Evolutionary conservation across 2,888 invertebrate species (phyloP).

Genomic region (Hyalella azteca): DNA sequence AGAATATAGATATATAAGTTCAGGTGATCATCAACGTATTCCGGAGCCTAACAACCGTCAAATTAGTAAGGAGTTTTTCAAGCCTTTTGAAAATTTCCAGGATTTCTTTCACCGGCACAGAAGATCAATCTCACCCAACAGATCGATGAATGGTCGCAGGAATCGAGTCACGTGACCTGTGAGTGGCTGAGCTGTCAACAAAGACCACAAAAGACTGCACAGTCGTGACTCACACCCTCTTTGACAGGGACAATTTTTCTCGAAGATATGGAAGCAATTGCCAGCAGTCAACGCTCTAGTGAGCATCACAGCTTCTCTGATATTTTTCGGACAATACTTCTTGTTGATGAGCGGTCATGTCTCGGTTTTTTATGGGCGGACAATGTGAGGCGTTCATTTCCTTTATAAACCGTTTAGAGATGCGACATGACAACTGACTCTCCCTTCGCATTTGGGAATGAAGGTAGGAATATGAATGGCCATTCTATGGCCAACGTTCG

Average conservation of each 20-base stretch:
- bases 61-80: constrained; percentile 12
- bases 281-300: neutral
- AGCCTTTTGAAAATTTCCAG: neutral
- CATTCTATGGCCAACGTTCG: too few relatives aligned
- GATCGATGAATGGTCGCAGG: constrained; percentile 5
- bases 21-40: constrained; percentile 26
- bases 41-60: constrained; percentile 29
- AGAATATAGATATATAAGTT: constrained; percentile 12
- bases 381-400: neutral
- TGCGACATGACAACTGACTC: neutral
- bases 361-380: neutral
- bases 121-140: constrained; percentile 8
- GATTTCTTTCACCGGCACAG: constrained; percentile 11
- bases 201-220: neutral
- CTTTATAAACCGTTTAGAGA: neutral
- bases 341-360: constrained; percentile 32
- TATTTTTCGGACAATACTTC: neutral
- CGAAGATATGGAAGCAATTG: constrained; percentile 24
- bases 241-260: neutral
- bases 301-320: neutral
- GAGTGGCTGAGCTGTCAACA: constrained; percentile 17
- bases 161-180: constrained; percentile 27
- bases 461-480: too few relatives aligned
- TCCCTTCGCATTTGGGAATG: too few relatives aligned
- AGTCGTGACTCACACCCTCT: constrained; percentile 26